Base-by-base conservation (phyloP, 1,140 invertebrate species). In the Pseudachorutes palmiensis region DNA sequence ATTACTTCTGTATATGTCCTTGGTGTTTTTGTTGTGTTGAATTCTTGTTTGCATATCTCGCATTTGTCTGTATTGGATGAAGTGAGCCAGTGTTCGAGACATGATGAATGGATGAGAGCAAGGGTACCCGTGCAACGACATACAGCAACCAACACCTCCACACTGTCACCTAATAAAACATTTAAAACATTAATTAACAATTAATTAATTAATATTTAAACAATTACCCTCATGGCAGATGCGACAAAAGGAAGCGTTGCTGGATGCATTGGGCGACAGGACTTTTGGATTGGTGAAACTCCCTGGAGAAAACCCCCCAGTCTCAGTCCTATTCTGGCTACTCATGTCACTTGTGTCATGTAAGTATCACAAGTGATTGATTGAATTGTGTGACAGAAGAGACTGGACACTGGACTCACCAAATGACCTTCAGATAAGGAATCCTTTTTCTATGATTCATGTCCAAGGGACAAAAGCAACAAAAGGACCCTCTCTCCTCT, bases 31-130 rank as follows among this genome's bases (percentile, higher is more conserved):
- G 75, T 68, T 2, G 80, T 77, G 30, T 75, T 75, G 73, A 80
- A 86, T 22, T 75, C 65, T 70, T 79, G 80, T 67, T 82, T 78
- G 75, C 84, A 86, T 57, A 86, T 81, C 75, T 86, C 84, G 76
- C 84, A 86, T 24, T 75, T 75, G 66, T 80, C 79, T 1, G 76
- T 78, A 74, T 83, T 82, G 1, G 82, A 80, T 0, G 80, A 78
- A 19, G 83, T 81, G 1, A 86, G 77, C 84, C 84, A 86, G 67
- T 79, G 80, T 72, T 85, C 83, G 12, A 86, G 75, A 73, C 84
- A 86, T 19, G 75, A 77, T 5, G 76, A 70, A 68, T 86, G 84
- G 2, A 85, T 79, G 28, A 80, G 72, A 1, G 79, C 81, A 61
- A 84, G 77, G 2, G 81, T 79, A 2, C 84, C 84, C 45, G 78